Percentiles rank a stretch among this genome's conserved stretches.
phyloP scores from a whole-genome alignment of 2,888 invertebrate species.

The Meandrusa payeni region DNA sequence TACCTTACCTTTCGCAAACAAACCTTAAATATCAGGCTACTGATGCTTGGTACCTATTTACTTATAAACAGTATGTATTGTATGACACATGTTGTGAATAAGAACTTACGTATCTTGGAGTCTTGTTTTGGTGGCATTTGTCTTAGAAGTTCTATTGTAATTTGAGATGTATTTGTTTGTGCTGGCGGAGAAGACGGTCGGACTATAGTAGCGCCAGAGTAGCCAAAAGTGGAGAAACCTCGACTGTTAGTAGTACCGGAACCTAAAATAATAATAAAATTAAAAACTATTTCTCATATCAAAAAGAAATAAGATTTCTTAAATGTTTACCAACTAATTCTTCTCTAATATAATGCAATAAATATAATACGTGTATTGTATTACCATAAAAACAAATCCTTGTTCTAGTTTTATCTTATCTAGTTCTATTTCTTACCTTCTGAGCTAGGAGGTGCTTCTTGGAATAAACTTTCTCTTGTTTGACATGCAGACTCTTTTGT shows the following conservation, averaged over 20 bases:
- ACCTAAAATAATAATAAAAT: no score
- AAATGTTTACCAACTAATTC: background rate
- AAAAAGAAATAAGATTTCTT: background rate
- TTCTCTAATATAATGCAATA: no score
- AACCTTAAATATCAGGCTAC: no score
- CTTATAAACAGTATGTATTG: no score
- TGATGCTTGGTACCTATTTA: no score
- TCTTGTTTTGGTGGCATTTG: constrained; percentile 55
- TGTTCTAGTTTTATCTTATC: no score
- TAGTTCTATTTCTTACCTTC: constrained; percentile 65
- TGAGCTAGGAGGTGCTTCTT: constrained; percentile 64
- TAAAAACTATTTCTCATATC: no score
- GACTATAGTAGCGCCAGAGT: constrained; percentile 67
- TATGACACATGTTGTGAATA: no score
- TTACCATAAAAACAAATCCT: no score
- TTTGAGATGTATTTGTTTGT: constrained; percentile 59
- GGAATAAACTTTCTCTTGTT: constrained; percentile 89
- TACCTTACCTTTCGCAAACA: no score
- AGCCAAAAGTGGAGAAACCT: constrained; percentile 72
- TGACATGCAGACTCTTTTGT: constrained; percentile 84
- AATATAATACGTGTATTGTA: no score
- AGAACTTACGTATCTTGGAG: constrained; percentile 36
- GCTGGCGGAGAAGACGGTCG: constrained; percentile 61
- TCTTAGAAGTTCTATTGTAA: constrained; percentile 63
- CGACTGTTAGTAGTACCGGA: constrained; percentile 55